These are phyloP conservation scores for Autographa pulchrina DNA, from an alignment of 2,888 invertebrate species.

Conservation along the genomic window DNA sequence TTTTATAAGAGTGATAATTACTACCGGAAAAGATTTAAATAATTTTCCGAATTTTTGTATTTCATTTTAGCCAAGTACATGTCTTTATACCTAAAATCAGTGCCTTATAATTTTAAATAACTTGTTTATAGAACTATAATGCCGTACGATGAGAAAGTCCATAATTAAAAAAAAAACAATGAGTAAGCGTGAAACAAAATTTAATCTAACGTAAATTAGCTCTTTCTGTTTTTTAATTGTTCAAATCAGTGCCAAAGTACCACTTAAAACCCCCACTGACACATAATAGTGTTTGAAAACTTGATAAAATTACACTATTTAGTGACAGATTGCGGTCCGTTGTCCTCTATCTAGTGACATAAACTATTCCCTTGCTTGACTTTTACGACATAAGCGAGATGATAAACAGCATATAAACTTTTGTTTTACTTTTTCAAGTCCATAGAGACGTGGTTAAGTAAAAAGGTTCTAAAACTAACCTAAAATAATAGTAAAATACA, in stretches of 20 bases:
- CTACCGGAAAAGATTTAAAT: not conserved
- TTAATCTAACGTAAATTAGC: slow-evolving; percentile 5
- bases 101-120: no score
- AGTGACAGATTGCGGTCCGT: slow-evolving; percentile 15
- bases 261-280: slow-evolving; percentile 15
- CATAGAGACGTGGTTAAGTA: not conserved
- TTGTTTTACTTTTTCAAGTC: not conserved
- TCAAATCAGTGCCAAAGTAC: slow-evolving; percentile 26
- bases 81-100: no score
- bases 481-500: slow-evolving; percentile 40
- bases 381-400: slow-evolving; percentile 16
- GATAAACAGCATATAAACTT: not conserved
- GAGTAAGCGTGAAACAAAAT: not conserved
- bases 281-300: slow-evolving; percentile 14
- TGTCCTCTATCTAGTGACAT: slow-evolving; percentile 12
- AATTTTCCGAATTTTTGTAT: not conserved
- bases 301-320: slow-evolving; percentile 19
- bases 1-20: slow-evolving; percentile 4
- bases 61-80: not conserved
- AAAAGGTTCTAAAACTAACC: not conserved
- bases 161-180: not conserved
- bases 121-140: no score
- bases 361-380: slow-evolving; percentile 9
- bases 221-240: slow-evolving; percentile 8
- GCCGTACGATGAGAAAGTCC: no score